A percentile compares a stretch with the other conserved stretches of the same genome.
phyloP scores from a whole-genome alignment of 2,888 invertebrate genomes.

The Anoplius nigerrimus region DNA sequence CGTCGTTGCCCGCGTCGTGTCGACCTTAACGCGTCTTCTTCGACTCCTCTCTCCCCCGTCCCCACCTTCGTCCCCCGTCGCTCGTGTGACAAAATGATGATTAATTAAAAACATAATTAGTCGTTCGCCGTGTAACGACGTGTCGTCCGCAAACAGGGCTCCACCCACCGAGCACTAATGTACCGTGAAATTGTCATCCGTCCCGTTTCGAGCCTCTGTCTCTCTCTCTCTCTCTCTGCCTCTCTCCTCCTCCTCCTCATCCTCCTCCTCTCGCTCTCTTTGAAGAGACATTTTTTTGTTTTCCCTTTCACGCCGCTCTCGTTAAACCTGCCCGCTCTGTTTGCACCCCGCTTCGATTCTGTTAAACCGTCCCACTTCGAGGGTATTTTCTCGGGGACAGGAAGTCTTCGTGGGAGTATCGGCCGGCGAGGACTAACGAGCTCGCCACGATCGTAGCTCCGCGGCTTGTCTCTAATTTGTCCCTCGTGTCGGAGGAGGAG shows the following conservation, averaged over 20 bases:
- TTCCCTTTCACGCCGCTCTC: conserved; percentile 15
- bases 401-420: conserved; percentile 34
- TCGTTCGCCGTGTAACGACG: conserved; percentile 43
- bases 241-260: conserved; percentile 18
- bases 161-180: conserved; percentile 66
- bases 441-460: conserved; percentile 15
- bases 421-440: conserved; percentile 46
- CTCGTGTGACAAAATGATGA: conserved; percentile 69
- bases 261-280: too few species aligned
- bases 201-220: conserved; percentile 22
- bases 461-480: conserved; percentile 41
- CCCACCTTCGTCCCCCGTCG: too few species aligned
- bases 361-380: conserved; percentile 13
- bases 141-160: conserved; percentile 45
- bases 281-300: neutral
- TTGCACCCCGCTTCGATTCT: conserved; percentile 18
- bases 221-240: conserved; percentile 11
- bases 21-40: too few species aligned
- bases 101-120: conserved; percentile 75
- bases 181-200: conserved; percentile 72
- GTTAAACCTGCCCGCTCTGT: conserved; percentile 8
- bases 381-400: conserved; percentile 37
- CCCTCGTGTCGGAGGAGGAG: conserved; percentile 10
- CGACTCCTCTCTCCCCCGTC: conserved; percentile 29
- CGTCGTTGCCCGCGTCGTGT: conserved; percentile 37